Percentiles rank a stretch among this genome's conserved stretches.
Conservation (phyloP, 2,888 invertebrate species). For the Notodonta dromedarius region DNA sequence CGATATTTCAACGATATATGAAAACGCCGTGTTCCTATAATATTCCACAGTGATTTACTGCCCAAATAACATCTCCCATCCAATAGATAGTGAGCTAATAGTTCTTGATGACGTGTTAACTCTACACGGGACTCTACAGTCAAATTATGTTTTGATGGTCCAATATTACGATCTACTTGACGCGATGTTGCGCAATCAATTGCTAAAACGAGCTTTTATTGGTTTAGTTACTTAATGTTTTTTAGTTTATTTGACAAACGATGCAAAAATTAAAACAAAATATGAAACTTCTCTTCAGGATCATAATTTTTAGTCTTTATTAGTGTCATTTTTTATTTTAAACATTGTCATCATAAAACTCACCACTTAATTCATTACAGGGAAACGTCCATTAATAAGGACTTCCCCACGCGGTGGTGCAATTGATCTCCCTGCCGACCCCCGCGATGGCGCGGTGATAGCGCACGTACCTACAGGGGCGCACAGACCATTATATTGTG, state of each 20-base stretch:
- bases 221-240: background rate
- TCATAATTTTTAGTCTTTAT: too few relatives aligned
- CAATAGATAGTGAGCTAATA: background rate
- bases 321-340: background rate
- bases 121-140: background rate
- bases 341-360: background rate
- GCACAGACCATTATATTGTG: slow-evolving; percentile 3
- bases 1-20: background rate
- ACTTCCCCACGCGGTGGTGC: background rate
- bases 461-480: slow-evolving; percentile 1
- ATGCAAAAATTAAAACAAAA: too few relatives aligned
- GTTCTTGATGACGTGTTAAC: slow-evolving; percentile 1
- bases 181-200: background rate
- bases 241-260: background rate
- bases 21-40: background rate
- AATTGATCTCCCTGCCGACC: slow-evolving; percentile 1
- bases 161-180: background rate
- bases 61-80: background rate
- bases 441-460: slow-evolving; percentile 4
- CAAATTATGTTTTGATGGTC: background rate
- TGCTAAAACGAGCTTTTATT: background rate
- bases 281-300: too few relatives aligned
- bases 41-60: background rate
- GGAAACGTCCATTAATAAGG: background rate
- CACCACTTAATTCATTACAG: slow-evolving; percentile 1